Evolutionary conservation across 2,888 invertebrate genomes (phyloP).

Genomic region (Caradrina clavipalpis): DNA sequence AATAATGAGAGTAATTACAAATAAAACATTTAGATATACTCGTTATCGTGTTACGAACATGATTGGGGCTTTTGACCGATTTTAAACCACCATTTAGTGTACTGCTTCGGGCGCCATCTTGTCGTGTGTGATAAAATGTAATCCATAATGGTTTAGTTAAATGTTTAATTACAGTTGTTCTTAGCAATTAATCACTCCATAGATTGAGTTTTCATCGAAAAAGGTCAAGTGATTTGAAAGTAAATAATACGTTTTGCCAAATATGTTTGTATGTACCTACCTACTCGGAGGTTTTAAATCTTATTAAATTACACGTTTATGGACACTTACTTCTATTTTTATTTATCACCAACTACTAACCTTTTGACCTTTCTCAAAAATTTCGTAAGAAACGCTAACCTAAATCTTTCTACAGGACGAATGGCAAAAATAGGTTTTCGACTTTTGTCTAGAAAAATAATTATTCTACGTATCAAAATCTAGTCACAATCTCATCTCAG

Average conservation of each 20-base stretch:
- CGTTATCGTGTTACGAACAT: constrained; percentile 58
- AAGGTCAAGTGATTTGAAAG: constrained; percentile 71
- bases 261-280: constrained; percentile 13
- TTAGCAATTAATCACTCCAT: constrained; percentile 79
- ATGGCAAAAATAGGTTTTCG: too few relatives aligned
- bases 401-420: neutral
- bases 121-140: constrained; percentile 66
- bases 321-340: neutral
- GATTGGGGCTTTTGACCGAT: constrained; percentile 68
- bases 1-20: constrained; percentile 59
- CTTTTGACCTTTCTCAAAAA: neutral
- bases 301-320: neutral
- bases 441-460: too few relatives aligned
- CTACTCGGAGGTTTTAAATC: constrained; percentile 1
- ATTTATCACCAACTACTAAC: neutral
- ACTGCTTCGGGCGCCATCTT: constrained; percentile 75
- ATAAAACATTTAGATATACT: constrained; percentile 59
- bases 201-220: constrained; percentile 80
- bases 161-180: constrained; percentile 82
- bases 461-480: too few relatives aligned
- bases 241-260: constrained; percentile 53
- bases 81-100: constrained; percentile 70
- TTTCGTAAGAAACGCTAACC: neutral
- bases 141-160: constrained; percentile 78
- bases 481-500: too few relatives aligned